Percentiles rank a stretch among this genome's conserved stretches.
Conservation (phyloP, 2,113 vertebrate genomes). For the Xiphorhynchus elegans region DNA sequence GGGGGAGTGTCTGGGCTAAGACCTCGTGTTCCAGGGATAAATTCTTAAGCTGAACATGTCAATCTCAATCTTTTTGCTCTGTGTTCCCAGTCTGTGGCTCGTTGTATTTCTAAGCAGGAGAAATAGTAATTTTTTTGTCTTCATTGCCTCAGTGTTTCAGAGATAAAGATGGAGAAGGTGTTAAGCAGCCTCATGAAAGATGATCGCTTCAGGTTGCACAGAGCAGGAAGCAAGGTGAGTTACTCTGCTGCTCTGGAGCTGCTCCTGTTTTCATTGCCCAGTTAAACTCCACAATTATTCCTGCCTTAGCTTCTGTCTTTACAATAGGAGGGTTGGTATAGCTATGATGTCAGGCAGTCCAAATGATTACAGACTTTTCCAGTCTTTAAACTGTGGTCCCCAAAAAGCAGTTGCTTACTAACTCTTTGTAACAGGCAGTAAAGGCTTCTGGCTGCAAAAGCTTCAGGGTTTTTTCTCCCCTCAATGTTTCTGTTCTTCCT, state of each 20-base stretch:
- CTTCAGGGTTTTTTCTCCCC: neutral
- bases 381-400: neutral
- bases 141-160: constrained; percentile 78
- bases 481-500: neutral
- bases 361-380: neutral
- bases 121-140: neutral
- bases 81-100: neutral
- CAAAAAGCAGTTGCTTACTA: neutral
- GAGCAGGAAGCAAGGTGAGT: constrained; percentile 81
- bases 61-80: neutral
- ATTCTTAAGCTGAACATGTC: neutral
- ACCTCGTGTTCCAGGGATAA: neutral
- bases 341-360: neutral
- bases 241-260: constrained; percentile 52
- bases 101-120: neutral
- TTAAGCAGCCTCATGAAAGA: constrained; percentile 82
- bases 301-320: neutral
- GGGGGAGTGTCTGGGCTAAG: neutral
- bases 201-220: constrained; percentile 78
- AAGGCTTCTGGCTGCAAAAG: neutral
- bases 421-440: neutral
- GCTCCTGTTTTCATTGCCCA: neutral
- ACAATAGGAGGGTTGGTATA: neutral
- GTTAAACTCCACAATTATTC: neutral
- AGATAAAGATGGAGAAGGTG: constrained; percentile 88